These are phyloP conservation scores for Yponomeuta evonymella DNA, from an alignment of 2,888 invertebrate genomes.

Conservation along the genomic window DNA sequence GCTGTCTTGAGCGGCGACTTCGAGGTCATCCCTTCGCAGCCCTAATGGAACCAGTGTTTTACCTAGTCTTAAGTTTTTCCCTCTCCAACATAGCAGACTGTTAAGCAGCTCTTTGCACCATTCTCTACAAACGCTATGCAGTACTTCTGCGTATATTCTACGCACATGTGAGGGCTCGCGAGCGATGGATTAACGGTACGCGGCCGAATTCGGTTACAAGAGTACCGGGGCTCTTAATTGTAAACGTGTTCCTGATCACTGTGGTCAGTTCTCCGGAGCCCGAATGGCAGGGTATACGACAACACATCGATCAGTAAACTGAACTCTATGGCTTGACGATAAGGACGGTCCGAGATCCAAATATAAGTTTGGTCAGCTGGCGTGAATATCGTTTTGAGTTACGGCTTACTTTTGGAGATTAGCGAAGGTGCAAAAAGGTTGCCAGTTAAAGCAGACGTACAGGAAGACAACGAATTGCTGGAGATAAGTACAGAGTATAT, in stretches of 20 bases:
- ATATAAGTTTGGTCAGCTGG: too few species aligned
- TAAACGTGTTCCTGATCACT: conserved; percentile 26
- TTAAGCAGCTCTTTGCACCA: neutral
- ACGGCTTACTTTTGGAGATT: neutral
- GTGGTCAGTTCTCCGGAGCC: conserved; percentile 10
- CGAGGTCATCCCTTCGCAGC: too few species aligned
- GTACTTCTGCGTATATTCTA: neutral
- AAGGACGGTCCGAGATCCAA: too few species aligned
- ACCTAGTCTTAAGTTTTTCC: too few species aligned
- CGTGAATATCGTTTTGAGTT: neutral
- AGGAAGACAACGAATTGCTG: neutral
- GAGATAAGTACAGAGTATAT: too few species aligned
- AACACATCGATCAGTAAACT: too few species aligned
- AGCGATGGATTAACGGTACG: conserved; percentile 53
- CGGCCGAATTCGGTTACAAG: conserved; percentile 49
- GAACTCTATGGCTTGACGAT: too few species aligned
- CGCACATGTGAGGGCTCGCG: conserved; percentile 22
- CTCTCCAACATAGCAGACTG: too few species aligned
- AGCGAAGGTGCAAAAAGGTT: neutral
- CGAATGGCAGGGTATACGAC: neutral
- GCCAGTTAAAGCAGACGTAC: neutral
- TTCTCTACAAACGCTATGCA: neutral
- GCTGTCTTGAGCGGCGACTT: too few species aligned
- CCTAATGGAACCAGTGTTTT: too few species aligned
- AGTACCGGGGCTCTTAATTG: conserved; percentile 25